These are phyloP conservation scores for Ivindomyrus marchei DNA, from an alignment of 2,113 vertebrate species.

Conservation along the genomic window DNA sequence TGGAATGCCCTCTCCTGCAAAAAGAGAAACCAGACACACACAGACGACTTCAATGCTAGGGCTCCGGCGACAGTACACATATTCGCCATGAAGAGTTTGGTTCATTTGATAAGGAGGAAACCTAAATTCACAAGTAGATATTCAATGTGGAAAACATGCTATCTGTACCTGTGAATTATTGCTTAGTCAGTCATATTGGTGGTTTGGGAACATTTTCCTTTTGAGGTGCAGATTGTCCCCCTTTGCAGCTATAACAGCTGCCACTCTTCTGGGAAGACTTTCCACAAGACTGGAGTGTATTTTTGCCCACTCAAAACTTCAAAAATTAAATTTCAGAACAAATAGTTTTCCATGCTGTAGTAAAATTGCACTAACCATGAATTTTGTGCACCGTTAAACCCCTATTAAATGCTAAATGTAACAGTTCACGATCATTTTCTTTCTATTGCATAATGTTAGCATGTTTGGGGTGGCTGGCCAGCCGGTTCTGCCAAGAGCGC, in stretches of 20 bases:
- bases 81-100: not conserved
- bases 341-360: not conserved
- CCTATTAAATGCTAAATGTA: not conserved
- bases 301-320: not conserved
- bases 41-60: not conserved
- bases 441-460: not conserved
- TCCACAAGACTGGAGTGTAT: not conserved
- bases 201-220: not conserved
- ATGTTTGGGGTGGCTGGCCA: not conserved
- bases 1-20: conserved; percentile 50
- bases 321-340: not conserved
- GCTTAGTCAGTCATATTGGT: not conserved
- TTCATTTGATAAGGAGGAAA: not conserved
- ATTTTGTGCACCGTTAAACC: not conserved
- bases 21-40: not conserved
- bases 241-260: not conserved
- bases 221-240: not conserved
- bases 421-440: not conserved
- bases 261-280: not conserved
- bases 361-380: not conserved
- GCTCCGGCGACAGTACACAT: not conserved
- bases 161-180: too few species aligned
- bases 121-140: not conserved
- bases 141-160: not conserved
- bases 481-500: not conserved